Conservation (phyloP, 2,797 vertebrate genomes). For the Peromyscus attwateri region DNA sequence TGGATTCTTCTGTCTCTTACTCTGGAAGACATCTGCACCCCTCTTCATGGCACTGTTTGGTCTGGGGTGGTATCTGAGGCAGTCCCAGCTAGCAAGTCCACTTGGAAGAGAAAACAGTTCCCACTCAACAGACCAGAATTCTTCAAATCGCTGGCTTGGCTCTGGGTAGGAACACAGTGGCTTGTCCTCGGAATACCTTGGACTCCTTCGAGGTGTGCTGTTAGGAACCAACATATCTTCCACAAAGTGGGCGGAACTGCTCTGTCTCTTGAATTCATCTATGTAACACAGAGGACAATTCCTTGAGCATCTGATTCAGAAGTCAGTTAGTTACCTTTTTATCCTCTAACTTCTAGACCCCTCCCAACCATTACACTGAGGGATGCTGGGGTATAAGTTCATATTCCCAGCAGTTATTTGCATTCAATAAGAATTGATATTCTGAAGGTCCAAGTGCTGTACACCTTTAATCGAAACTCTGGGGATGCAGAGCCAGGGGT, state of each 20-base stretch:
- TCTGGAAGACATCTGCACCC: not conserved
- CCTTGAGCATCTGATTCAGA: not conserved
- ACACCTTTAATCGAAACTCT: not conserved
- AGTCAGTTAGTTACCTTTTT: not conserved
- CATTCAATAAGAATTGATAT: not conserved
- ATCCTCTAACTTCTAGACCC: not conserved
- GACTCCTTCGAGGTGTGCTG: not conserved
- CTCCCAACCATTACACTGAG: not conserved
- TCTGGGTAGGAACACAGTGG: not conserved
- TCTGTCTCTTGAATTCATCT: not conserved
- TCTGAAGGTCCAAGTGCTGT: not conserved
- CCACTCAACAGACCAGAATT: not conserved
- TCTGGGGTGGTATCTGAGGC: not conserved
- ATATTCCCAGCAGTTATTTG: not conserved
- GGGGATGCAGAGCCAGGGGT: not conserved
- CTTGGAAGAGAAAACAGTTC: not conserved
- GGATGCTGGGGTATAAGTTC: not conserved
- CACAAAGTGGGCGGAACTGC: not conserved
- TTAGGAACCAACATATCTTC: not conserved
- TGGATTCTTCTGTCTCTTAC: not conserved
- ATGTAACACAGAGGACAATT: not conserved
- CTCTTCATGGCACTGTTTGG: not conserved
- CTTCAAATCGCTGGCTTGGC: not conserved
- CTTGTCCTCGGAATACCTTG: not conserved
- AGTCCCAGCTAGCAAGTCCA: not conserved